phyloP scores from a whole-genome alignment of 2,797 vertebrate species.

The Gobionotothen gibberifrons region DNA sequence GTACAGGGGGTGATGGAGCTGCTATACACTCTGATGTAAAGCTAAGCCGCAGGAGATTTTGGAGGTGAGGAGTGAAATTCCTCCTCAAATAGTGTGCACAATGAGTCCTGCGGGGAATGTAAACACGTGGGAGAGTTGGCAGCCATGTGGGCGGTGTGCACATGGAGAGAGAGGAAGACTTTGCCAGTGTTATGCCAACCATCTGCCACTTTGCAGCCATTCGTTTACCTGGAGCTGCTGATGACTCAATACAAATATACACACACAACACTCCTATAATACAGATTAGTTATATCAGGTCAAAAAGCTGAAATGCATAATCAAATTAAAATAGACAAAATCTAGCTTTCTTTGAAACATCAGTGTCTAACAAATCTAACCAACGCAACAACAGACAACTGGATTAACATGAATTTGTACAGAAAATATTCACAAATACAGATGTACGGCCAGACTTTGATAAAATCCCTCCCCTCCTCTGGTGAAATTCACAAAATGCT shows the following conservation, averaged over 20 bases:
- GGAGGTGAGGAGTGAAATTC: slow-evolving; percentile 51
- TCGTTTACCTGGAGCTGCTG: slow-evolving; percentile 73
- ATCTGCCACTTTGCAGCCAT: slow-evolving; percentile 78
- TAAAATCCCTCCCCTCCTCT: slow-evolving; percentile 19
- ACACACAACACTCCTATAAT: slow-evolving; percentile 14
- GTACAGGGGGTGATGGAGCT: slow-evolving; percentile 39
- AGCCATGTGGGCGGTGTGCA: slow-evolving; percentile 69
- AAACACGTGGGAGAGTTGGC: slow-evolving; percentile 74
- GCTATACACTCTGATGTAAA: slow-evolving; percentile 30
- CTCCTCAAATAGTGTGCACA: slow-evolving; percentile 61
- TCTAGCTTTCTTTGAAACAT: background rate
- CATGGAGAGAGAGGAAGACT: slow-evolving; percentile 45
- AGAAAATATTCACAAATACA: slow-evolving; percentile 45
- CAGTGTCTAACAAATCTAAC: background rate
- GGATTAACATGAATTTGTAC: slow-evolving; percentile 13
- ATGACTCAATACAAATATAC: slow-evolving; percentile 63
- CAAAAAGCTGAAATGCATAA: slow-evolving; percentile 5
- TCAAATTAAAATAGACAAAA: background rate
- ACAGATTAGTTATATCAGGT: background rate
- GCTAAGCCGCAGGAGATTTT: slow-evolving; percentile 39
- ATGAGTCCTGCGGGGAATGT: slow-evolving; percentile 63
- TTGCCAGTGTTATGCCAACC: slow-evolving; percentile 71
- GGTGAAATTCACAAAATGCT: slow-evolving; percentile 26
- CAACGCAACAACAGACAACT: slow-evolving; percentile 25
- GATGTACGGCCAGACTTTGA: slow-evolving; percentile 26